These are phyloP conservation scores for Campoletis raptor DNA, from an alignment of 2,888 invertebrate genomes.

Conservation along the genomic window DNA sequence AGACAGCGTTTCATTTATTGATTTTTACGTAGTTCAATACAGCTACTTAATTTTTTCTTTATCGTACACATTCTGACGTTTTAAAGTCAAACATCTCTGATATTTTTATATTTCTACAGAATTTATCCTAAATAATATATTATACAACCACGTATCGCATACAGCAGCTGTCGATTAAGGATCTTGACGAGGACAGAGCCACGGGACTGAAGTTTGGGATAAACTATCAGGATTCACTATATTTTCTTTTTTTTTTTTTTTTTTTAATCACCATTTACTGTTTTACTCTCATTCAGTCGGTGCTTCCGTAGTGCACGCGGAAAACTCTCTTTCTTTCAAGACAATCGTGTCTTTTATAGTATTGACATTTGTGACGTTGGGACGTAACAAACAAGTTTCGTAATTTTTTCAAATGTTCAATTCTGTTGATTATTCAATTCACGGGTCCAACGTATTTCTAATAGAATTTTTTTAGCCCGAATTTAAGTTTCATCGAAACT, in stretches of 20 bases:
- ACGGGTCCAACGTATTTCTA: not conserved
- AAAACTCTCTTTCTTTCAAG: constrained; percentile 21
- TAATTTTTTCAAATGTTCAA: not conserved
- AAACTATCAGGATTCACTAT: constrained; percentile 19
- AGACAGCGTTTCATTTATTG: not conserved
- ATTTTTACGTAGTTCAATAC: constrained; percentile 24
- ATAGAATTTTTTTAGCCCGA: not conserved
- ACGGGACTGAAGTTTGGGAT: constrained; percentile 50
- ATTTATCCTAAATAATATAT: constrained; percentile 36
- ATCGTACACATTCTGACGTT: constrained; percentile 46
- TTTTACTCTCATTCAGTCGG: constrained; percentile 53
- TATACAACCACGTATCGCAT: constrained; percentile 40
- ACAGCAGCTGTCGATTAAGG: constrained; percentile 29
- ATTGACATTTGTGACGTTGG: not conserved
- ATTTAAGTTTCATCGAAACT: not conserved
- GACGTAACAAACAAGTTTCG: not conserved
- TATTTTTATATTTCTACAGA: constrained; percentile 50
- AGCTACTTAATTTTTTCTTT: constrained; percentile 53
- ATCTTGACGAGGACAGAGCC: constrained; percentile 37
- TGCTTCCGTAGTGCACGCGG: constrained; percentile 15
- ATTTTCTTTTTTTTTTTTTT: constrained; percentile 35
- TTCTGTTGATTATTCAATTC: not conserved
- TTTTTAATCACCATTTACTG: constrained; percentile 28
- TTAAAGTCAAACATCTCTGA: constrained; percentile 55
- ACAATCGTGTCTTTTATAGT: not conserved